phyloP scores from a whole-genome alignment of 2,113 vertebrate species.

The Alethe castanea region DNA sequence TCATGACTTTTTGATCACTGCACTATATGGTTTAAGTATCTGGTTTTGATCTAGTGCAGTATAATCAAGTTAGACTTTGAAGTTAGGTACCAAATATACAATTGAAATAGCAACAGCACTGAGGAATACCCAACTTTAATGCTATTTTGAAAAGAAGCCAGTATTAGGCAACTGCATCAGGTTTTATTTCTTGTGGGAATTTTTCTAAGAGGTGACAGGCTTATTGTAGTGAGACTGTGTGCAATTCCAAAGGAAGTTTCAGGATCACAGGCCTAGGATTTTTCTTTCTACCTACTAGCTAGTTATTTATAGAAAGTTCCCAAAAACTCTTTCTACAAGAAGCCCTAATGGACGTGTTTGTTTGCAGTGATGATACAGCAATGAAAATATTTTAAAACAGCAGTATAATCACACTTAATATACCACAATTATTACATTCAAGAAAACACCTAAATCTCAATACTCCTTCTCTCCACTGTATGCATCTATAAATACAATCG shows the following conservation, averaged over 20 bases:
- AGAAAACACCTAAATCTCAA: background rate
- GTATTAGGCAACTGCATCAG: background rate
- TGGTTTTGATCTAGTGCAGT: conserved; percentile 58
- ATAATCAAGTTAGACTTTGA: conserved; percentile 60
- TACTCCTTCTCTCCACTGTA: background rate
- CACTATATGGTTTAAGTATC: conserved; percentile 39
- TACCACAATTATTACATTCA: background rate
- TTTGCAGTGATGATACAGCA: background rate
- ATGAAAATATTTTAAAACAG: background rate
- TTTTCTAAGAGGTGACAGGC: background rate
- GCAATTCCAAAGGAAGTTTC: background rate
- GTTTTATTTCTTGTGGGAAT: background rate
- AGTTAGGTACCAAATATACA: conserved; percentile 54
- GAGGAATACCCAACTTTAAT: conserved; percentile 6
- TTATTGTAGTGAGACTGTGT: background rate
- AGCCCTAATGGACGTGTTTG: background rate
- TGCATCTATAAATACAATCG: conserved; percentile 18
- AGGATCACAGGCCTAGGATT: background rate
- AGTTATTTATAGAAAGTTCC: background rate
- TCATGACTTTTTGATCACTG: conserved; percentile 76
- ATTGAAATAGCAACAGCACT: conserved; percentile 43
- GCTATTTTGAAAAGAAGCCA: background rate
- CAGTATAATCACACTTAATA: background rate
- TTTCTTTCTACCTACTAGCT: background rate
- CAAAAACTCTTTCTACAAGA: background rate